Base-by-base conservation (phyloP, 2,797 vertebrate genomes). In the Xenentodon cancila region DNA sequence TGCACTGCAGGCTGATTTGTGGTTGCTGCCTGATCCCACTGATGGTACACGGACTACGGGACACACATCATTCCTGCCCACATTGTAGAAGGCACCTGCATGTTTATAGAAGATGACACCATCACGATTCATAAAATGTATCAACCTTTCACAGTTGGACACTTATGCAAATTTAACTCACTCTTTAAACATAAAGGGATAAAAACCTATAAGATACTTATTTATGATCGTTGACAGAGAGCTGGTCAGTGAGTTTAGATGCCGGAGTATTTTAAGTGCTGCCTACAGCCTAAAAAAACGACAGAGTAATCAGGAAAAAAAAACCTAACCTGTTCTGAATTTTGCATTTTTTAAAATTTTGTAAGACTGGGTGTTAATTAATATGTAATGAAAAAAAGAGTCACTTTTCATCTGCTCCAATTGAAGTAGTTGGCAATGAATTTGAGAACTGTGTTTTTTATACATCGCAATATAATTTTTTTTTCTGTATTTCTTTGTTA, bases 21-120 rank as follows among this genome's bases (percentile, higher is more conserved):
- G 90, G 90, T 8, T 84, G 62, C 83, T 91, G 90, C 63, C 64
- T 91, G 42, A 89, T 91, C 21, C 88, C 90, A 0, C 59, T 90
- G 3, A n/a, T 63, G 46, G 0, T 67, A 0, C 44, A 0, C 3
- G 3, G 55, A 5, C 21, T 81, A 2, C 81, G 89, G 9, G 78
- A 89, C 2, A 68, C 32, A 7, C 60, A 85, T 68, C 90, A 91
- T 64, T 80, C 30, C 60, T 91, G 90, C 73, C 87, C 89, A 1
- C n/a, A 22, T 1, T 91, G 88, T 58, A n/a, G 34, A 44, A 67
- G 56, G 1, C 4, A 48, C 2, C 43, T 87, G 12, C 40, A 84
- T 18, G 25, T 22, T 15, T 44, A 71, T 77, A 46, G 0, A 8
- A 81, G 75, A 77, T 82, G 76, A 88, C 73, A 17, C n/a, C 0